Evolutionary conservation across 2,797 vertebrate species (phyloP), one percentile per base, ranked within the genome.

Genomic region (Gouania willdenowi): DNA sequence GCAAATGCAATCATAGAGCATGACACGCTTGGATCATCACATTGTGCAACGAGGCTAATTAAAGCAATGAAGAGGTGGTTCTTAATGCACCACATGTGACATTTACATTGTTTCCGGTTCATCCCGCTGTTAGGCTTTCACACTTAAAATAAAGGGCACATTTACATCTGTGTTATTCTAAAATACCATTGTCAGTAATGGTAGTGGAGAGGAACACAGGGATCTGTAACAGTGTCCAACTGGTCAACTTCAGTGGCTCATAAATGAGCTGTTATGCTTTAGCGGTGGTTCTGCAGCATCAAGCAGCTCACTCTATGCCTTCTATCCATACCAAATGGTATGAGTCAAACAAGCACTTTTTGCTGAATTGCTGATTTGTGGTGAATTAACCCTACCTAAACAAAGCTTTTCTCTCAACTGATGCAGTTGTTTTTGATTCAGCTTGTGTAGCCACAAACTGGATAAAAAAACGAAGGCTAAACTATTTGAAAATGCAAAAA

Each of bases 231-330:
- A 16, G 5, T 12, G 6, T 36, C 19, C 36, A 51, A 52, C 43
- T 38, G 5, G 4, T 5, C 10, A 23, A 20, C 30, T 43, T 25
- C 51, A 46, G 30, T 10, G 18, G 37, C 11, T 56, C 9, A 45
- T 26, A 35, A 70, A 45, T 23, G 47, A 47, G 28, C 36, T 49
- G 17, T 34, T 14, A 14, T 14, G 13, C 14, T 2, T 13, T 14
- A 14, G 13, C 14, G 13, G 13, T 14, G 13, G 13, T 3, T 13
- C 13, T 14, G 13, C 13, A 14, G 13, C 13, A n/a, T n/a, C n/a
- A n/a, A n/a, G n/a, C n/a, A n/a, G n/a, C n/a, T n/a, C n/a, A n/a
- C n/a, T n/a, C n/a, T n/a, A n/a, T n/a, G n/a, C n/a, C n/a, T n/a
- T n/a, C n/a, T n/a, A n/a, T n/a, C n/a, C n/a, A n/a, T n/a, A n/a